A percentile compares a stretch with the other conserved stretches of the same genome.
These are phyloP conservation scores for Sarcophaga rosellei DNA, from an alignment of 2,888 invertebrate species.

Conservation along the genomic window DNA sequence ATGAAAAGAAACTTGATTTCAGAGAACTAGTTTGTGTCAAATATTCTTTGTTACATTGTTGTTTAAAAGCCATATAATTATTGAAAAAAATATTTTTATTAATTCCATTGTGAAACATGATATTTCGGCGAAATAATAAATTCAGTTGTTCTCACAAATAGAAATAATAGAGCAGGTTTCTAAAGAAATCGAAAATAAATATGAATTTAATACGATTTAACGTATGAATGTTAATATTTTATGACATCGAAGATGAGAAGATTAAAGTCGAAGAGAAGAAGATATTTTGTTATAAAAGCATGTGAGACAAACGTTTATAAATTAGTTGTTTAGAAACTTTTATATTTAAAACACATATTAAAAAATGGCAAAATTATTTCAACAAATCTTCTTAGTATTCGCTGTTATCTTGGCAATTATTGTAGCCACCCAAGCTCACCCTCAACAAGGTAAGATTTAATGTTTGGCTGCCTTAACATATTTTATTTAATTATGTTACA, in stretches of 20 bases:
- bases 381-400: conserved; percentile 46
- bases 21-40: not conserved
- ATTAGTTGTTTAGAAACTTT: conserved; percentile 30
- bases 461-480: too few species aligned
- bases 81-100: not conserved
- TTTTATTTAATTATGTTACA: too few species aligned
- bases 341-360: conserved; percentile 5
- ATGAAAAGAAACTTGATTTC: not conserved
- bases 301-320: not conserved
- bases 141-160: not conserved
- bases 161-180: not conserved
- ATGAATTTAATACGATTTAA: not conserved
- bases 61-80: not conserved
- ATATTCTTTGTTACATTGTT: conserved; percentile 27
- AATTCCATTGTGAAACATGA: not conserved
- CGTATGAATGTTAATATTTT: not conserved
- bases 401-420: conserved; percentile 24
- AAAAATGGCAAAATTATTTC: conserved; percentile 43
- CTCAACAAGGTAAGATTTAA: conserved; percentile 12
- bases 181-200: not conserved
- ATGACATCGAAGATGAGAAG: not conserved
- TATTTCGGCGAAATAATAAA: conserved; percentile 8
- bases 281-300: conserved; percentile 17
- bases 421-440: not conserved
- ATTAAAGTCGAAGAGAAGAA: not conserved